Evolutionary conservation across 2,113 vertebrate genomes (phyloP).

Genomic region (Nothoprocta pentlandii): DNA sequence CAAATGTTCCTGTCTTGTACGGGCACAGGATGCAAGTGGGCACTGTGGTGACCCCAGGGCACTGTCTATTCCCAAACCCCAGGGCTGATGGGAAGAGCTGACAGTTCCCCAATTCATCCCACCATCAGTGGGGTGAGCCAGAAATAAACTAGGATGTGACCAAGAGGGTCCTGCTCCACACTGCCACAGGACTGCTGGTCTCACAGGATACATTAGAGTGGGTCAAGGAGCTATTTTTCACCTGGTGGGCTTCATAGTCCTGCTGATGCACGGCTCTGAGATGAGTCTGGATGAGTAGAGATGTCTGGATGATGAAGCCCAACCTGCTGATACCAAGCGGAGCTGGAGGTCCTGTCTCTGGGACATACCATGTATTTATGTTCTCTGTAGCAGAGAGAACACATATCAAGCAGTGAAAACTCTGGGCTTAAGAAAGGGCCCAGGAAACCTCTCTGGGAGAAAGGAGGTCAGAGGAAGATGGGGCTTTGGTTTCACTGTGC

Average conservation of each 20-base stretch:
- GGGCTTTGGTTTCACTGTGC: not conserved
- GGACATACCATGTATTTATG: not conserved
- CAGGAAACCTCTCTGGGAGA: not conserved
- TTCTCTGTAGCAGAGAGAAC: accelerated
- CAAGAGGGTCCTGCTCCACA: not conserved
- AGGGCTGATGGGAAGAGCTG: not conserved
- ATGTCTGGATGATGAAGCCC: not conserved
- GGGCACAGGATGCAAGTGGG: not conserved
- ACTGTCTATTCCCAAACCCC: not conserved
- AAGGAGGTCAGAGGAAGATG: not conserved
- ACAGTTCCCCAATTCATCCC: not conserved
- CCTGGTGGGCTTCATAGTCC: not conserved
- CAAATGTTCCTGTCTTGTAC: no score
- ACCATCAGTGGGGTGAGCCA: not conserved
- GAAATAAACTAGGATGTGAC: not conserved
- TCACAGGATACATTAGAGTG: not conserved
- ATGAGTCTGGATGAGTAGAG: not conserved
- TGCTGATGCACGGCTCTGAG: not conserved
- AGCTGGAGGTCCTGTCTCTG: not conserved
- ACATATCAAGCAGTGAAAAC: not conserved
- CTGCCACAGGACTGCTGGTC: not conserved
- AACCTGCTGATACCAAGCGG: not conserved
- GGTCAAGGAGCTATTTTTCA: no score
- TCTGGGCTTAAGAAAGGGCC: not conserved
- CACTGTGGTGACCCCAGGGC: not conserved